Percentiles rank a stretch among this genome's conserved stretches.
phyloP scores from a whole-genome alignment of 1,140 invertebrate genomes.

The Orius insidiosus region DNA sequence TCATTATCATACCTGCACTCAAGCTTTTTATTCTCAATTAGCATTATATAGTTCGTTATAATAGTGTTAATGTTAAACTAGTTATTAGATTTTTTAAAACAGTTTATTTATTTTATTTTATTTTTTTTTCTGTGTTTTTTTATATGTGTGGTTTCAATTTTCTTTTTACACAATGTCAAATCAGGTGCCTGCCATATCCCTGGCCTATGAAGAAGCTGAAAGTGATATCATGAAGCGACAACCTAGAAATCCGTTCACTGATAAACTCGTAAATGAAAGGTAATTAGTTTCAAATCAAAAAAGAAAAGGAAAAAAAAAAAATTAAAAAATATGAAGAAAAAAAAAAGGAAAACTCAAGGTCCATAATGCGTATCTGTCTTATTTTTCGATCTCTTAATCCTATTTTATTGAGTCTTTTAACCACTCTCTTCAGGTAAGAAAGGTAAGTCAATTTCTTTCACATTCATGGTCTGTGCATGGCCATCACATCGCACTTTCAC shows the following conservation, averaged over 20 bases:
- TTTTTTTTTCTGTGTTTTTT: constrained; percentile 14
- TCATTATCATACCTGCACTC: constrained; percentile 17
- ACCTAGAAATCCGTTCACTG: constrained; percentile 82
- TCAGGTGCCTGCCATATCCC: constrained; percentile 92
- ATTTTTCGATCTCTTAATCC: constrained; percentile 4
- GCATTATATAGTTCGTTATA: constrained; percentile 11
- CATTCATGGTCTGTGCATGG: no score
- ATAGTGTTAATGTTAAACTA: constrained; percentile 15
- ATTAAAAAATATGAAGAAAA: background rate
- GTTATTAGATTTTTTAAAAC: constrained; percentile 14
- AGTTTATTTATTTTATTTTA: constrained; percentile 17
- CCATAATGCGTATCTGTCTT: constrained; percentile 12
- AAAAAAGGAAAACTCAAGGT: constrained; percentile 6
- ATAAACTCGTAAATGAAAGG: constrained; percentile 99
- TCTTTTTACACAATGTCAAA: constrained; percentile 22
- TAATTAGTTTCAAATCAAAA: constrained; percentile 30
- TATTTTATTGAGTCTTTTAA: background rate
- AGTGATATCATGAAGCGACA: constrained; percentile 98
- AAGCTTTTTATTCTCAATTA: constrained; percentile 10
- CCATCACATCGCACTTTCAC: no score
- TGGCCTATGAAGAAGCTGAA: constrained; percentile 96
- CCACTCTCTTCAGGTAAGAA: no score
- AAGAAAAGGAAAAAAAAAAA: no score
- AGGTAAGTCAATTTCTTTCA: no score
- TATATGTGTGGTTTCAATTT: constrained; percentile 19